Conservation (phyloP, 2,888 invertebrate species). For the Trisateles emortualis region DNA sequence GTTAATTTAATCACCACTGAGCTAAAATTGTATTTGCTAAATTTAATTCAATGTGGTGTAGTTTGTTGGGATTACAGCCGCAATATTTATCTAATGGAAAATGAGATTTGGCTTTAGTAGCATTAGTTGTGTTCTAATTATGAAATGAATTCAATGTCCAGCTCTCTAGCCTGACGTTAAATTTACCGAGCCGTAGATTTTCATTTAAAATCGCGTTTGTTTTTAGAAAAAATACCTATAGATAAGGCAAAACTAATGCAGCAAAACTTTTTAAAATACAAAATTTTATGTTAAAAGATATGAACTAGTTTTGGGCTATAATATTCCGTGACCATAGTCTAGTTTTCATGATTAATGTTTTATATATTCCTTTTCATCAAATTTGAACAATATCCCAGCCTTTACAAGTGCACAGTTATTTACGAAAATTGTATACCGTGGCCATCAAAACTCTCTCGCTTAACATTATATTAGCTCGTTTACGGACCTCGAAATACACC, state of each 20-base stretch:
- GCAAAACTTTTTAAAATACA: no score
- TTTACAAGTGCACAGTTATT: conserved; percentile 25
- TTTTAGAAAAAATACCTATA: no score
- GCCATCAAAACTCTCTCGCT: conserved; percentile 21
- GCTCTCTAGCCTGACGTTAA: no score
- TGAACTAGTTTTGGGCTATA: background rate
- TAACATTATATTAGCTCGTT: conserved; percentile 37
- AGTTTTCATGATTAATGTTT: conserved; percentile 14
- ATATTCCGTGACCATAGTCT: conserved; percentile 4
- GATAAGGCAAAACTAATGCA: no score
- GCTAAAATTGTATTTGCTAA: background rate
- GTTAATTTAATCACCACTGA: no score
- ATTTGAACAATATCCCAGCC: conserved; percentile 11
- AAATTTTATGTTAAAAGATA: no score
- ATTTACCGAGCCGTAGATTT: no score
- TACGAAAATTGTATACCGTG: conserved; percentile 30
- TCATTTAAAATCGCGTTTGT: no score
- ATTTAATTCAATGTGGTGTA: background rate
- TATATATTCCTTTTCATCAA: conserved; percentile 7
- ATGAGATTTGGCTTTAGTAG: no score
- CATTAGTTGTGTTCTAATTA: no score
- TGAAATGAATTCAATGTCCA: no score
- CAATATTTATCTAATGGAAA: background rate
- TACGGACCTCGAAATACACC: conserved; percentile 26
- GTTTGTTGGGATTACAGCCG: background rate